Evolutionary conservation across 2,797 vertebrate species (phyloP), one percentile per base, ranked within the genome.

Genomic region (Austrolebias charrua): DNA sequence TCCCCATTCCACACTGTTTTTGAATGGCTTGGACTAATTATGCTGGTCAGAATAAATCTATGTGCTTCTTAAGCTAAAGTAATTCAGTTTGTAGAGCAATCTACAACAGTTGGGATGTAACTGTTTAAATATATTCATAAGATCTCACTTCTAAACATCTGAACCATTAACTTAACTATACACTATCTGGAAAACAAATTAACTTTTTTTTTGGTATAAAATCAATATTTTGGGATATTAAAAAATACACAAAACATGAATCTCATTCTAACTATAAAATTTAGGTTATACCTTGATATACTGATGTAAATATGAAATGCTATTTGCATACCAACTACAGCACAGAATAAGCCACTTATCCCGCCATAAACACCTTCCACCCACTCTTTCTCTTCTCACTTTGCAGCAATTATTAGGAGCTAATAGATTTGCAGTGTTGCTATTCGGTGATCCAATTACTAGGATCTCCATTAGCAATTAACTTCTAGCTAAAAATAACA

Each of bases 401-500:
- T 92, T 93, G 91, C 91, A 85, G 90, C 90, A 92, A 91, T 94
- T 94, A 93, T 94, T 92, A 92, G 87, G 83, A 92, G 91, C 91
- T 94, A 93, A 93, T 92, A 93, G 91, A 94, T 93, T 93, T 92
- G 92, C 92, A 89, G 90, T 93, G 91, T 92, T 92, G 92, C 92
- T 90, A 91, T 93, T 93, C 83, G 67, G 85, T 94, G 92, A 93
- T 93, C 92, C 93, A 93, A 93, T 93, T 94, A 93, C 90, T 86
- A 90, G 90, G 88, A 93, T 93, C 91, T 93, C 91, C 90, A 93
- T 94, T 92, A 93, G 92, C 91, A 93, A 93, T 93, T 93, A 94
- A 93, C 92, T 94, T 93, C 92, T 86, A 89, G 90, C 92, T 94
- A 94, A 94, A 93, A 94, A 94, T 93, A 94, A 93, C 91, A 94